Evolutionary conservation across 2,797 vertebrate species (phyloP).

Genomic region (Neosilurus mollespiculum): DNA sequence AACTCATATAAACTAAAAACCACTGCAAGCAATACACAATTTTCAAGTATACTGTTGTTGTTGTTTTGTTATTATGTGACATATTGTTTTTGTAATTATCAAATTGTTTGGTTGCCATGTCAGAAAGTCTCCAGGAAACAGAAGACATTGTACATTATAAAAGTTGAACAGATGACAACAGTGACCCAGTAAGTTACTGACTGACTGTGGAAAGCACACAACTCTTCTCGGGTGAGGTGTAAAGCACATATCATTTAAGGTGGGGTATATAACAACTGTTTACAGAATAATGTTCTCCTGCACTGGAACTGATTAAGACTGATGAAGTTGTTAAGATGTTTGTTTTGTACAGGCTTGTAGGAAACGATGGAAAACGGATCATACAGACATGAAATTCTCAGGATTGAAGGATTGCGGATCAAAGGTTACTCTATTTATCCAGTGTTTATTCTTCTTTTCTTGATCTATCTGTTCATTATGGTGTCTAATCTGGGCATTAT

Average conservation of each 20-base stretch:
- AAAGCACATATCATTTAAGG: background rate
- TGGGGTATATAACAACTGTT: too few species aligned
- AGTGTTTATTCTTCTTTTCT: conserved; percentile 56
- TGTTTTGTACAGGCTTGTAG: conserved; percentile 9
- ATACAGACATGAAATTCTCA: conserved; percentile 43
- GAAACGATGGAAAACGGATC: conserved; percentile 62
- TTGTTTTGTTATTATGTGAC: background rate
- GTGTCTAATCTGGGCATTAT: conserved; percentile 63
- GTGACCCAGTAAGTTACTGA: background rate
- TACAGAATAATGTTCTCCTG: too few species aligned
- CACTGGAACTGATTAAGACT: too few species aligned
- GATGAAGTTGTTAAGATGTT: too few species aligned
- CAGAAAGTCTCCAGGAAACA: conserved; percentile 11
- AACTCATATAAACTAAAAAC: too few species aligned
- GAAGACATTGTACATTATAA: background rate
- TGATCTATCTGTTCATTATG: conserved; percentile 60
- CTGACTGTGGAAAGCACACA: background rate
- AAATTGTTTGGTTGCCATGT: background rate
- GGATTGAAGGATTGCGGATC: conserved; percentile 61
- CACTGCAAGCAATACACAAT: too few species aligned
- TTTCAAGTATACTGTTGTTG: conserved; percentile 44
- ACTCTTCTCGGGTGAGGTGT: too few species aligned
- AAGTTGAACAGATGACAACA: background rate
- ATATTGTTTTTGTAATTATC: background rate
- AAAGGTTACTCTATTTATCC: conserved; percentile 45